These are phyloP conservation scores for Trachops cirrhosus DNA, from an alignment of 2,797 vertebrate genomes.

Conservation along the genomic window DNA sequence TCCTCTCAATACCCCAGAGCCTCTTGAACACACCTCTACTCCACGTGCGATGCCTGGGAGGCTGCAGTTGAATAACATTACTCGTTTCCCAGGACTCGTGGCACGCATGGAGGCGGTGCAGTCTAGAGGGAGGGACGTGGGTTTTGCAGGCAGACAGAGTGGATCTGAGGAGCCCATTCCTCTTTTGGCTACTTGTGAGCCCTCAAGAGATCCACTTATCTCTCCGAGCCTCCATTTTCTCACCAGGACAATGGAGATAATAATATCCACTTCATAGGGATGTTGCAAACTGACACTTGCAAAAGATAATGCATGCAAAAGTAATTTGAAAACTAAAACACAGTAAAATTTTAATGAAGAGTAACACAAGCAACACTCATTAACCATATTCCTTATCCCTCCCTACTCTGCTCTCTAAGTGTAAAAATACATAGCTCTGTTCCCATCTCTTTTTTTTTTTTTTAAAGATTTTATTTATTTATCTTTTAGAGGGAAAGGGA, in stretches of 20 bases:
- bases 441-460: constrained; percentile 29
- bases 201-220: neutral
- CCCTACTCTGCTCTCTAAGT: neutral
- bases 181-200: neutral
- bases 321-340: neutral
- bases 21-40: constrained; percentile 59
- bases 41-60: constrained; percentile 43
- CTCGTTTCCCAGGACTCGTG: constrained; percentile 48
- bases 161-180: neutral
- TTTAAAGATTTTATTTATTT: no score
- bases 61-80: neutral
- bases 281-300: neutral
- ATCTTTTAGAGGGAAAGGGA: no score
- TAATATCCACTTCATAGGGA: neutral
- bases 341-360: neutral
- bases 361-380: neutral
- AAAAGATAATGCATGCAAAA: neutral
- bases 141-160: neutral
- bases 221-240: constrained; percentile 28
- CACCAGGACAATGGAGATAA: neutral
- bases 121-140: neutral
- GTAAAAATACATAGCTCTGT: neutral
- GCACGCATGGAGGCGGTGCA: neutral
- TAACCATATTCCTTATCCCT: neutral
- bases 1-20: constrained; percentile 42